Evolutionary conservation across 2,113 vertebrate species (phyloP).

Genomic region (Poeciliopsis occidentalis): DNA sequence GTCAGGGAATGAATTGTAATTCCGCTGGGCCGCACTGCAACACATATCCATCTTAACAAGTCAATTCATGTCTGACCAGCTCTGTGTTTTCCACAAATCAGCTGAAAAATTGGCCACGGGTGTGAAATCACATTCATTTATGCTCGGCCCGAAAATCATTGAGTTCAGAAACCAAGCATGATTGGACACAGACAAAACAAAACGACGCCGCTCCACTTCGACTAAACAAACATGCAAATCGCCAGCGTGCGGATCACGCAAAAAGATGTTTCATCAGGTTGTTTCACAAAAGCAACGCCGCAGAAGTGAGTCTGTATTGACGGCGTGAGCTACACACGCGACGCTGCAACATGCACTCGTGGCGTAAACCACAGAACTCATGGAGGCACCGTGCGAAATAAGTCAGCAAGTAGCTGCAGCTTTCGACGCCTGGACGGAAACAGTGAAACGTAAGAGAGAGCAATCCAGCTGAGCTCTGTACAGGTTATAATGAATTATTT

Average conservation of each 20-base stretch:
- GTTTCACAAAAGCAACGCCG: too few relatives aligned
- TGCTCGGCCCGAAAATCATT: neutral
- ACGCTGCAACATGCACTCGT: neutral
- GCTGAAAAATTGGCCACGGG: conserved; percentile 1
- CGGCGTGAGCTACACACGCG: neutral
- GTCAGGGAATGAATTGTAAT: conserved; percentile 52
- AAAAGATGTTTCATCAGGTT: too few relatives aligned
- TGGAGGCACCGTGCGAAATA: neutral
- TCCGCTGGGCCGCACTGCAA: conserved; percentile 15
- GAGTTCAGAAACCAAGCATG: conserved; percentile 4
- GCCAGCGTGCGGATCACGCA: too few relatives aligned
- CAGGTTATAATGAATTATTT: too few relatives aligned
- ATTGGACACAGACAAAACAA: neutral
- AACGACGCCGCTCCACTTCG: neutral
- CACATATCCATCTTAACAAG: conserved; percentile 31
- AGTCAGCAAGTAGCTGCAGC: too few relatives aligned
- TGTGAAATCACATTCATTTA: conserved; percentile 3
- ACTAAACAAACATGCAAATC: neutral
- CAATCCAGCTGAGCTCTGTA: too few relatives aligned
- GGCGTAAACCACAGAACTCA: neutral
- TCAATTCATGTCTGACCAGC: conserved; percentile 24
- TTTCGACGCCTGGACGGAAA: too few relatives aligned
- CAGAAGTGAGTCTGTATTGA: neutral
- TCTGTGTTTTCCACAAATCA: conserved; percentile 29
- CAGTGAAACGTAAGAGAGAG: too few relatives aligned